phyloP scores from a whole-genome alignment of 2,797 vertebrate genomes.

The Ptychadena robeensis region DNA sequence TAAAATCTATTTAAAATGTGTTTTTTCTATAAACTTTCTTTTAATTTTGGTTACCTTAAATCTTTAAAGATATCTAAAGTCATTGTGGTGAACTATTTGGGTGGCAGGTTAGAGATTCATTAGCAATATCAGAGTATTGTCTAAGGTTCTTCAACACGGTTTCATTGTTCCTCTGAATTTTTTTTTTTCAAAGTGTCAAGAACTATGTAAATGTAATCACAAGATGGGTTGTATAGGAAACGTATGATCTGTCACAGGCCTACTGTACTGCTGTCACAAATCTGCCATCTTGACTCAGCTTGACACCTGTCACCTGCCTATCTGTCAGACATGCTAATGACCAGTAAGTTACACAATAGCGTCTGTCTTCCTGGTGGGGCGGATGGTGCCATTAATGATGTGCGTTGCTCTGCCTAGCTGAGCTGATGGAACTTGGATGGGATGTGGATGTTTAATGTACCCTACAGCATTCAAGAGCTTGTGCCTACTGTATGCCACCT shows the following conservation, averaged over 20 bases:
- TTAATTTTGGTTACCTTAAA: background rate
- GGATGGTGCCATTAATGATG: constrained; percentile 42
- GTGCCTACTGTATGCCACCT: background rate
- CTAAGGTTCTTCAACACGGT: background rate
- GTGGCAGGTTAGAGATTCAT: too few species aligned
- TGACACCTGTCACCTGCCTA: constrained; percentile 49
- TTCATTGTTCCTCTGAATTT: background rate
- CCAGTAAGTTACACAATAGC: constrained; percentile 43
- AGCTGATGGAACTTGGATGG: constrained; percentile 41
- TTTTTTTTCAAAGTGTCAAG: background rate
- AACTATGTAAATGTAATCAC: background rate
- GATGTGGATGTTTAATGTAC: constrained; percentile 28
- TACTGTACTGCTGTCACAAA: constrained; percentile 2
- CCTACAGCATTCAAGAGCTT: background rate
- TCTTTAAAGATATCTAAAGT: background rate
- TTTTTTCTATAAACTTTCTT: too few species aligned
- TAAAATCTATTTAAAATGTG: too few species aligned
- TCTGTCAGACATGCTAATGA: constrained; percentile 44
- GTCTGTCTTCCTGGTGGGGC: constrained; percentile 34
- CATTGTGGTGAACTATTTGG: background rate
- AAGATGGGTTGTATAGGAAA: background rate
- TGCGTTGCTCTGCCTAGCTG: constrained; percentile 32
- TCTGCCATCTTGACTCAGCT: constrained; percentile 35
- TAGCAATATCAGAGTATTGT: background rate
- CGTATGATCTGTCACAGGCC: constrained; percentile 17